phyloP scores from a whole-genome alignment of 2,888 invertebrate species.

The Cryptophagus acutangulus region DNA sequence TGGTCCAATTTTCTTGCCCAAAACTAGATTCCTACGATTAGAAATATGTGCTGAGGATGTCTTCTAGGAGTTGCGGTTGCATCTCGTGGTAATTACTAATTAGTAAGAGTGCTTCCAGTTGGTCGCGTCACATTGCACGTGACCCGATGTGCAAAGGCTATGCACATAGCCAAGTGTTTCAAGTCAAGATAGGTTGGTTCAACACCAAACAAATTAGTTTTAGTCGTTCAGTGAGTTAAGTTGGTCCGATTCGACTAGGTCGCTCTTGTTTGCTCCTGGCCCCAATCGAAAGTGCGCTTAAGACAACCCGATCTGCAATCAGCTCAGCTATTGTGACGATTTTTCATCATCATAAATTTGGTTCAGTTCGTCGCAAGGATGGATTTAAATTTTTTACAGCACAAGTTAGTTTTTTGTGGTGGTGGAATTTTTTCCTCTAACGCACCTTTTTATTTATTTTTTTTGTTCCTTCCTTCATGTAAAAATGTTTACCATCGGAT shows the following conservation, averaged over 20 bases:
- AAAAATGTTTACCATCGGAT: too few relatives aligned
- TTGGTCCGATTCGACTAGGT: too few relatives aligned
- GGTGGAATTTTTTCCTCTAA: not conserved
- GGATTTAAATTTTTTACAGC: slow-evolving; percentile 38
- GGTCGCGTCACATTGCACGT: slow-evolving; percentile 23
- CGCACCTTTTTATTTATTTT: slow-evolving; percentile 20
- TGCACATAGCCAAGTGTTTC: slow-evolving; percentile 19
- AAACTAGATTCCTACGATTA: too few relatives aligned
- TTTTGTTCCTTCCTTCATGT: slow-evolving; percentile 11
- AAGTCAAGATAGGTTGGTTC: slow-evolving; percentile 27
- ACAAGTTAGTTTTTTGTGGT: slow-evolving; percentile 37
- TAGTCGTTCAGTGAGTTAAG: too few relatives aligned
- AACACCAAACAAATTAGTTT: too few relatives aligned
- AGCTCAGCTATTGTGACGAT: too few relatives aligned
- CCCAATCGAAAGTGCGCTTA: too few relatives aligned
- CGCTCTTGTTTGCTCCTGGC: too few relatives aligned
- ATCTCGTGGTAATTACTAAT: slow-evolving; percentile 7
- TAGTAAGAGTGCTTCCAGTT: slow-evolving; percentile 13
- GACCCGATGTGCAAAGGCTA: slow-evolving; percentile 16
- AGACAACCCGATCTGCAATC: too few relatives aligned
- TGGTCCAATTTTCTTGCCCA: too few relatives aligned
- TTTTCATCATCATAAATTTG: too few relatives aligned
- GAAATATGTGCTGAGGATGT: too few relatives aligned
- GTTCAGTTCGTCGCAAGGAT: slow-evolving; percentile 19
- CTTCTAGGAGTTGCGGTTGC: slow-evolving; percentile 1